Conservation (phyloP, 2,113 vertebrate genomes). For the Nycticebus coucang region DNA sequence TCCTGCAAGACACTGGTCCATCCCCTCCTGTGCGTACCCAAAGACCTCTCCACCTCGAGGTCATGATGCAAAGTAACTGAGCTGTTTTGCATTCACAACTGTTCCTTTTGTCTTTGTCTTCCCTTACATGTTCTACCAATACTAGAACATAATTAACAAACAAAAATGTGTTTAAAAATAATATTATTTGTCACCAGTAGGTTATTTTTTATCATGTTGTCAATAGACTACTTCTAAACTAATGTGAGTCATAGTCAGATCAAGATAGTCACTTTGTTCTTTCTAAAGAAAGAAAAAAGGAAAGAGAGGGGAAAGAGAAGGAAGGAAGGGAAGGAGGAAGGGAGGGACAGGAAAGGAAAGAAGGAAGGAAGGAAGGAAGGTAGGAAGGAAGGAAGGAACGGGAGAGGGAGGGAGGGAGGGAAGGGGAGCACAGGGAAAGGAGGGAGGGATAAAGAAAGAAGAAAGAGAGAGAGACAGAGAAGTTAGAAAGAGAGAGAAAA, state of each 20-base stretch:
- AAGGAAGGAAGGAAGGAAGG: too few relatives aligned
- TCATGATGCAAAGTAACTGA: slow-evolving; percentile 9
- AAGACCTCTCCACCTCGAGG: not conserved
- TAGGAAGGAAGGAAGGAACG: too few relatives aligned
- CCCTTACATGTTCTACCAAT: slow-evolving; percentile 8
- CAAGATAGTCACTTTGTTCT: not conserved
- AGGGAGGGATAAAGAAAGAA: not conserved
- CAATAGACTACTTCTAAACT: not conserved
- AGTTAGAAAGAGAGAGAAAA: not conserved
- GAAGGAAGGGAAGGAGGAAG: not conserved
- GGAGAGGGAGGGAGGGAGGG: too few relatives aligned
- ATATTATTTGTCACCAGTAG: not conserved
- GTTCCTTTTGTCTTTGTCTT: not conserved
- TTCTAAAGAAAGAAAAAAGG: not conserved
- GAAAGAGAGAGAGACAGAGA: not conserved
- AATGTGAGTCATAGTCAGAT: not conserved
- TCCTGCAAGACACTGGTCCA: not conserved
- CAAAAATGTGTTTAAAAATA: not conserved
- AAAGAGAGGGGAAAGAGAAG: too few relatives aligned
- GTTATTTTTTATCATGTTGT: not conserved
- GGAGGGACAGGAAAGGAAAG: not conserved
- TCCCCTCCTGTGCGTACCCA: not conserved
- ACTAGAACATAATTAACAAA: not conserved
- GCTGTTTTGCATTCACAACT: not conserved
- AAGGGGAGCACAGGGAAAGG: not conserved